phyloP scores from a whole-genome alignment of 2,888 invertebrate species.

The Pheosia tremula region DNA sequence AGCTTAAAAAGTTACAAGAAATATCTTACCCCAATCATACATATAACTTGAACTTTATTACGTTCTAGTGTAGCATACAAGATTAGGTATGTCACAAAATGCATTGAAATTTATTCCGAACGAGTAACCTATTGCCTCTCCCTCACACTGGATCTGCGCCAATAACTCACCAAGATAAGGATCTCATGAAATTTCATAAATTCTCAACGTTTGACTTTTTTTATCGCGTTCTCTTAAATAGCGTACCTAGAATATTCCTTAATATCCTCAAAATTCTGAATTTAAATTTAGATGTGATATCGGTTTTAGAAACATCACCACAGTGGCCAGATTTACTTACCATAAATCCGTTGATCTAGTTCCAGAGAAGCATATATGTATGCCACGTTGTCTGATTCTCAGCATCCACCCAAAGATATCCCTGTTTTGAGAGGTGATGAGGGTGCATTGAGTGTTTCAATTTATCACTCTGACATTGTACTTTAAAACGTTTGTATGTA shows the following conservation, averaged over 20 bases:
- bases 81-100: not conserved
- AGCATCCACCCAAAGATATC: not conserved
- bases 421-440: not conserved
- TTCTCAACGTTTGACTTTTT: not conserved
- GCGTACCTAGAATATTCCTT: not conserved
- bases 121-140: conserved; percentile 2
- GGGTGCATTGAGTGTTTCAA: conserved; percentile 3
- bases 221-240: not conserved
- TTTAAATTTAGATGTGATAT: not conserved
- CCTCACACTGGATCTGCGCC: conserved; percentile 3
- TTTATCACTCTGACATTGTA: not conserved
- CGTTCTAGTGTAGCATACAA: not conserved
- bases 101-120: not conserved
- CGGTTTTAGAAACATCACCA: no score
- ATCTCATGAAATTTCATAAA: conserved; percentile 2
- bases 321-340: no score
- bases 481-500: no score
- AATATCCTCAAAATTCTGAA: not conserved
- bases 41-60: not conserved
- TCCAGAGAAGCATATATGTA: not conserved
- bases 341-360: no score
- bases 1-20: no score
- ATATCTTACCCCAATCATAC: no score
- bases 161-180: conserved; percentile 2
- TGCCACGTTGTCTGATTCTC: not conserved